These are phyloP conservation scores for Nothura maculosa DNA, from an alignment of 2,797 vertebrate species.

Conservation along the genomic window DNA sequence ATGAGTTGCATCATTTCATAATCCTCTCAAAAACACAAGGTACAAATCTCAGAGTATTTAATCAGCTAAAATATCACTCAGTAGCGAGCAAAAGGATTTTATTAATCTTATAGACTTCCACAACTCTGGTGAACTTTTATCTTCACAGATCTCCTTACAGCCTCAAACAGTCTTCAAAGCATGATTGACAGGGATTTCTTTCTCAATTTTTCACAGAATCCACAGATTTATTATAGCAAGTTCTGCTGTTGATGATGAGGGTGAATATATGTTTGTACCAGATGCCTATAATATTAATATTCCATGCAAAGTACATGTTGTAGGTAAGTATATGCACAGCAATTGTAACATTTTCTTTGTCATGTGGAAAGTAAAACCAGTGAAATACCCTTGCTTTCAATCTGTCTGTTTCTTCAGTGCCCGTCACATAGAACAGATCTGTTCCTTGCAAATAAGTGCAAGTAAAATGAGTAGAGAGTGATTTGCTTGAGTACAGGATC, in stretches of 20 bases:
- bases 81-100: not conserved
- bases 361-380: not conserved
- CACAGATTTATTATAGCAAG: constrained; percentile 90
- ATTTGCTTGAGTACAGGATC: not conserved
- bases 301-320: constrained; percentile 91
- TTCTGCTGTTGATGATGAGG: constrained; percentile 90
- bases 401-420: not conserved
- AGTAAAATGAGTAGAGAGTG: not conserved
- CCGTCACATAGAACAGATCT: not conserved
- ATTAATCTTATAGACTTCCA: not conserved
- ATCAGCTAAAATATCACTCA: not conserved
- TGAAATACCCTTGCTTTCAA: not conserved
- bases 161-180: not conserved
- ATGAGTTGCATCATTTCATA: not conserved
- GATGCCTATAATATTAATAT: constrained; percentile 93
- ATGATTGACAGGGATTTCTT: not conserved
- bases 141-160: not conserved
- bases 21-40: not conserved
- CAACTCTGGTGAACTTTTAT: not conserved
- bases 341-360: not conserved
- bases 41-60: not conserved
- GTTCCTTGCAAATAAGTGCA: not conserved
- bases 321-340: constrained; percentile 83
- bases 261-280: constrained; percentile 95
- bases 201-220: constrained; percentile 80